Percentiles rank a stretch among this genome's conserved stretches.
phyloP scores from a whole-genome alignment of 2,797 vertebrate species.

The Triplophysa yarkandensis region DNA sequence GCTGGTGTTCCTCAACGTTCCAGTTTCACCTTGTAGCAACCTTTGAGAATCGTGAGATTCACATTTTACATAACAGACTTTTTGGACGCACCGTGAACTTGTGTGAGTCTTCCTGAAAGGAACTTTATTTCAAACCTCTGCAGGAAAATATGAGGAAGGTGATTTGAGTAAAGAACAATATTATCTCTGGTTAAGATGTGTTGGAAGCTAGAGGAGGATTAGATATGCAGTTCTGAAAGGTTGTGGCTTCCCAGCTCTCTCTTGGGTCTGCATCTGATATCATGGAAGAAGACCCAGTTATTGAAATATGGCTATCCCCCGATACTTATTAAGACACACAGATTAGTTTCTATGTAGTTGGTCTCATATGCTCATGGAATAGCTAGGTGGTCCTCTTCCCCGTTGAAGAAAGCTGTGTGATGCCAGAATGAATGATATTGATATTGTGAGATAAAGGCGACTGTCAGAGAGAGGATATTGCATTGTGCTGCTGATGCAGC shows the following conservation, averaged over 20 bases:
- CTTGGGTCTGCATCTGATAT: conserved; percentile 27
- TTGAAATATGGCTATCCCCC: background rate
- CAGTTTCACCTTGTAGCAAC: conserved; percentile 17
- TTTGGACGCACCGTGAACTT: conserved; percentile 24
- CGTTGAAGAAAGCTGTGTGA: background rate
- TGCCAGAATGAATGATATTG: background rate
- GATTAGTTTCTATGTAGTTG: conserved; percentile 13
- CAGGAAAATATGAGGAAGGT: conserved; percentile 47
- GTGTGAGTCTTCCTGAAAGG: conserved; percentile 15
- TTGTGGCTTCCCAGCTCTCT: conserved; percentile 32
- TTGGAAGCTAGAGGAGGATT: conserved; percentile 34
- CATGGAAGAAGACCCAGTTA: conserved; percentile 33
- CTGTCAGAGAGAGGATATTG: background rate
- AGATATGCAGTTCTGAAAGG: conserved; percentile 42
- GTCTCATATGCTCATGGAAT: background rate
- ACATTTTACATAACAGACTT: conserved; percentile 38
- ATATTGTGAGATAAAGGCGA: conserved; percentile 15
- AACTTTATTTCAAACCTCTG: conserved; percentile 41
- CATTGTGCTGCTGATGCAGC: background rate
- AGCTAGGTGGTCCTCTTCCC: background rate
- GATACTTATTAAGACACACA: background rate
- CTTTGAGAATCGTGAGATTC: conserved; percentile 7
- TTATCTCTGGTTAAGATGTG: conserved; percentile 48
- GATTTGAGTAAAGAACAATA: conserved; percentile 55
- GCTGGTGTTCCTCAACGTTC: conserved; percentile 15